phyloP scores from a whole-genome alignment of 2,113 vertebrate genomes.

The Sterna hirundo region DNA sequence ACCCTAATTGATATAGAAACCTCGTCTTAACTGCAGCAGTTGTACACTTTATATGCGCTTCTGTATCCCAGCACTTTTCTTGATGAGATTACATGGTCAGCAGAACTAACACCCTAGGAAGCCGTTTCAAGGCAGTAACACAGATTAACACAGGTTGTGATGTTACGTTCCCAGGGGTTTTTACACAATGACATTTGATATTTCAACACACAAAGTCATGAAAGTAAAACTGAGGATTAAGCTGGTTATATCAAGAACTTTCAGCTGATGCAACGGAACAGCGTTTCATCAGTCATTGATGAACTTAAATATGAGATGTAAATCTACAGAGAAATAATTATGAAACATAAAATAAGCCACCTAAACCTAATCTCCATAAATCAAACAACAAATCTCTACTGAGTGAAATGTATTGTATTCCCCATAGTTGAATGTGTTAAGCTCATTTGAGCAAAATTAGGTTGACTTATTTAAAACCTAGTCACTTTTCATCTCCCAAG shows the following conservation, averaged over 20 bases:
- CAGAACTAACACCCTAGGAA: not conserved
- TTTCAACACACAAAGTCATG: not conserved
- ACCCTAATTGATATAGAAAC: not conserved
- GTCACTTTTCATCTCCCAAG: slow-evolving; percentile 24
- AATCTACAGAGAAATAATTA: slow-evolving; percentile 6
- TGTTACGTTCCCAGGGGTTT: not conserved
- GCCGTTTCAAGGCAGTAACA: not conserved
- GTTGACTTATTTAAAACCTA: slow-evolving; percentile 32
- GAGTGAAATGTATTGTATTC: slow-evolving; percentile 13
- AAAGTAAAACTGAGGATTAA: slow-evolving; percentile 9
- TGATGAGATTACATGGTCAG: not conserved
- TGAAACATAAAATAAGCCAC: not conserved
- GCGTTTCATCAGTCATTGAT: slow-evolving; percentile 28
- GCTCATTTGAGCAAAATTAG: not conserved
- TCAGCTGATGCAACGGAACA: slow-evolving; percentile 42
- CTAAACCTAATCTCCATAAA: not conserved
- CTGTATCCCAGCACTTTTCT: not conserved
- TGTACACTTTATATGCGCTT: not conserved
- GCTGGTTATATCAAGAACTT: not conserved
- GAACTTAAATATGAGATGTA: not conserved
- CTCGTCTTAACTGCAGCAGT: not conserved
- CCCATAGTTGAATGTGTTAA: not conserved
- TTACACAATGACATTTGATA: slow-evolving; percentile 19
- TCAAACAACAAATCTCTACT: not conserved
- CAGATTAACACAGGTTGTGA: not conserved